Percentiles rank a stretch among this genome's conserved stretches.
Evolutionary conservation across 2,113 vertebrate species (phyloP).

Genomic region (Rallus limicola): DNA sequence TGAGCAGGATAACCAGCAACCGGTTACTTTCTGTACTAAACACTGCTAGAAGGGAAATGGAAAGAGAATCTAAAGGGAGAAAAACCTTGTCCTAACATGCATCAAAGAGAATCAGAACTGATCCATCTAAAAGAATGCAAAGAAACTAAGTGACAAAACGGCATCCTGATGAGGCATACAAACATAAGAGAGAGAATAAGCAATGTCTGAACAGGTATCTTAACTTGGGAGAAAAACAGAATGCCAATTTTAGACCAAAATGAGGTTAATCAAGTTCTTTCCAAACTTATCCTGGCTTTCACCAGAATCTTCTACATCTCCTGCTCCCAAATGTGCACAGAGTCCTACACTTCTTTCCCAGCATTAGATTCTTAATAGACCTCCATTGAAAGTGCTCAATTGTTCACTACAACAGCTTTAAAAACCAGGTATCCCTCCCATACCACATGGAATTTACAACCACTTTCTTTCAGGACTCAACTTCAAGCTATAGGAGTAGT

Average conservation of each 20-base stretch:
- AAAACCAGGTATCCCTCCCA: background rate
- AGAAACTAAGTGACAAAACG: background rate
- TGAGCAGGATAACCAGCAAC: background rate
- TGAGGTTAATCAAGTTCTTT: background rate
- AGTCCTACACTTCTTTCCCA: background rate
- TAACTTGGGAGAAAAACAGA: background rate
- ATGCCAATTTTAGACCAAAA: background rate
- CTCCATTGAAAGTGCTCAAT: background rate
- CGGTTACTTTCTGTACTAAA: background rate
- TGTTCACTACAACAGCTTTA: background rate
- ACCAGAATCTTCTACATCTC: background rate
- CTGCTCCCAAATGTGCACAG: background rate
- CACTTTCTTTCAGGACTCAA: background rate
- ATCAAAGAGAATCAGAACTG: background rate
- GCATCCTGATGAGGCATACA: background rate
- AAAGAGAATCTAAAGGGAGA: background rate
- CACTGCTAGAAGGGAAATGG: background rate
- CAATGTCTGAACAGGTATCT: background rate
- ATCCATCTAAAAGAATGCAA: background rate
- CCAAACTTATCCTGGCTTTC: background rate
- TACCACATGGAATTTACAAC: background rate
- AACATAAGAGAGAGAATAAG: background rate
- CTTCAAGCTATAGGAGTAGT: background rate
- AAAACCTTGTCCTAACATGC: fast-evolving
- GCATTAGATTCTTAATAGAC: background rate